Evolutionary conservation across 2,888 invertebrate species (phyloP).

Genomic region (Netelia inedita): DNA sequence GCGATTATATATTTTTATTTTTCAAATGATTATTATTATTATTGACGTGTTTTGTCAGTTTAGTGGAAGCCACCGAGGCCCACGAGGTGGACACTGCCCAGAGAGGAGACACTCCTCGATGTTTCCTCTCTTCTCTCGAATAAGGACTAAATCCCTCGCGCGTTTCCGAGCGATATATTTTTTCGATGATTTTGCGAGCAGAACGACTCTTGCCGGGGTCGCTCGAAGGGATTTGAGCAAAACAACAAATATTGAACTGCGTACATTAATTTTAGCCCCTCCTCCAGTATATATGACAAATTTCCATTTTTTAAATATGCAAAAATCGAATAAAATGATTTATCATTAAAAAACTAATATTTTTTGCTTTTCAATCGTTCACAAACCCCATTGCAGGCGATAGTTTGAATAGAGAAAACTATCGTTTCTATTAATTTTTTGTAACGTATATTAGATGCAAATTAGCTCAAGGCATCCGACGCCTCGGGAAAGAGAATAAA

Average conservation of each 20-base stretch:
- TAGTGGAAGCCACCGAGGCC: constrained; percentile 47
- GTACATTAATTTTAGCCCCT: neutral
- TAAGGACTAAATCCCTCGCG: neutral
- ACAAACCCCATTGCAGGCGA: neutral
- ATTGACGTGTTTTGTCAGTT: neutral
- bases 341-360: neutral
- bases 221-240: neutral
- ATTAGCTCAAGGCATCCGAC: too few species aligned
- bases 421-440: neutral
- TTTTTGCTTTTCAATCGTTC: neutral
- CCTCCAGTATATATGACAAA: neutral
- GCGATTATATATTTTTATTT: neutral
- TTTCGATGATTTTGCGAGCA: neutral
- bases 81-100: constrained; percentile 50
- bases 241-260: neutral
- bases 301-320: neutral
- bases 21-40: neutral
- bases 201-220: neutral
- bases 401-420: neutral
- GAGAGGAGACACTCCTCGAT: constrained; percentile 36
- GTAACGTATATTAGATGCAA: too few species aligned
- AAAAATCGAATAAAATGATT: neutral
- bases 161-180: neutral
- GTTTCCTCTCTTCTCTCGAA: constrained; percentile 19
- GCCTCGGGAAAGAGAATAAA: too few species aligned